Base-by-base conservation (phyloP, 2,888 invertebrate species). In the Leucophenga montana region DNA sequence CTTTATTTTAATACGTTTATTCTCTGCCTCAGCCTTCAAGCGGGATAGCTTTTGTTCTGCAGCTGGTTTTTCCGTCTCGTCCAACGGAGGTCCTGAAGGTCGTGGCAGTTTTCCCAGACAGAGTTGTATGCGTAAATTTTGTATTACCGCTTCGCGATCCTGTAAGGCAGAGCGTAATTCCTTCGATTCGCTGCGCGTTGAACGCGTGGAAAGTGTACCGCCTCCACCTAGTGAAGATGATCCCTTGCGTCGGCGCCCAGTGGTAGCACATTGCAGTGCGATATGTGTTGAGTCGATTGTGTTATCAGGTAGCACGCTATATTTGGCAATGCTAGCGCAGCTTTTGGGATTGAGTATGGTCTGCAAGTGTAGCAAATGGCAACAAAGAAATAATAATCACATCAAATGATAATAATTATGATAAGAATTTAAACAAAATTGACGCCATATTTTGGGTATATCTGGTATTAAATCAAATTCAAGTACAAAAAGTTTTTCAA, bases 71-170 rank as follows among this genome's bases (percentile, higher is more conserved):
- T 92, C 92, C 0, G 90, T 90, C 0, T 90, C 89, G 3, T 91
- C 90, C 46, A 92, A 85, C 3, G 90, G 86, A 70, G 90, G 88
- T 68, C 90, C 86, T 76, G 85, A 78, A 79, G 89, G 86, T 68
- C 90, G 82, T 56, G 88, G 87, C 73, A 88, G 67, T 66, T 88
- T 88, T 11, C 86, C 87, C 72, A 87, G 80, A 56, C 88, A 88
- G 16, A 89, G 74, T 75, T 89, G 89, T 65, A 88, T 86, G 70
- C 89, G 84, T 44, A 89, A 77, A 78, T 92, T 95, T 87, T 95
- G 94, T 88, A 95, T 95, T 68, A 95, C 92, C 64, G 94, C 93
- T 85, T 95, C 95, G 82, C 95, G 95, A 88, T 95, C 95, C 56
- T 92, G 91, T 48, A 95, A 89, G 1, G 94, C 93, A 65, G 93